These are phyloP conservation scores for Heliconius ethilla DNA, from an alignment of 2,888 invertebrate species.

Conservation along the genomic window DNA sequence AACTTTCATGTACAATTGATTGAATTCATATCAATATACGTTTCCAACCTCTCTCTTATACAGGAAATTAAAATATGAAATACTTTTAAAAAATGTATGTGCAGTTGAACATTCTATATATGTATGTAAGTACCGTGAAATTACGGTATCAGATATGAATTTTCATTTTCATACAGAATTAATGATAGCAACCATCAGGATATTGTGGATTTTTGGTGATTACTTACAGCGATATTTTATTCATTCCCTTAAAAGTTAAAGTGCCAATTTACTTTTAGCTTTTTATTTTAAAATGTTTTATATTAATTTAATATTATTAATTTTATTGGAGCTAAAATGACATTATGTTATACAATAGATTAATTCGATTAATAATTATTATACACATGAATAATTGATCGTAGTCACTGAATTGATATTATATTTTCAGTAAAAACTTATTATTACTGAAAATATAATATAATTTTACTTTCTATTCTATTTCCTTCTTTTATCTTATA, in stretches of 20 bases:
- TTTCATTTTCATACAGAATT: slow-evolving; percentile 28
- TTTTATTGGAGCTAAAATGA: too few species aligned
- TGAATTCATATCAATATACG: not conserved
- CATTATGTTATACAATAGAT: too few species aligned
- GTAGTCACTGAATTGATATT: too few species aligned
- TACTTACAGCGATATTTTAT: slow-evolving; percentile 14
- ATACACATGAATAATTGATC: too few species aligned
- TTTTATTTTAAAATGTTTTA: not conserved
- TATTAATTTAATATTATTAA: not conserved
- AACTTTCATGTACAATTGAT: not conserved
- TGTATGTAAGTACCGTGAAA: slow-evolving; percentile 25
- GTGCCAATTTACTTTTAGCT: not conserved
- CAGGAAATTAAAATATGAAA: slow-evolving; percentile 33
- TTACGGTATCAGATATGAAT: slow-evolving; percentile 30
- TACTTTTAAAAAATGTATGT: slow-evolving; percentile 24
- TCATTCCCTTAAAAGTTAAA: slow-evolving; percentile 8
- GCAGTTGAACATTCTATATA: not conserved
- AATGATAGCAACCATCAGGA: slow-evolving; percentile 9
- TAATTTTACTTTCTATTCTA: too few species aligned
- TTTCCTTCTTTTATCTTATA: too few species aligned
- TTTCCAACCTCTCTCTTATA: slow-evolving; percentile 10
- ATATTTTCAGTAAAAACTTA: too few species aligned
- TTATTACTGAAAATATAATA: too few species aligned
- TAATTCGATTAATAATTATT: too few species aligned
- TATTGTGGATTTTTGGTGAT: slow-evolving; percentile 13